Conservation (phyloP, 2,888 invertebrate species). For the Stenchaetothrips biformis region DNA sequence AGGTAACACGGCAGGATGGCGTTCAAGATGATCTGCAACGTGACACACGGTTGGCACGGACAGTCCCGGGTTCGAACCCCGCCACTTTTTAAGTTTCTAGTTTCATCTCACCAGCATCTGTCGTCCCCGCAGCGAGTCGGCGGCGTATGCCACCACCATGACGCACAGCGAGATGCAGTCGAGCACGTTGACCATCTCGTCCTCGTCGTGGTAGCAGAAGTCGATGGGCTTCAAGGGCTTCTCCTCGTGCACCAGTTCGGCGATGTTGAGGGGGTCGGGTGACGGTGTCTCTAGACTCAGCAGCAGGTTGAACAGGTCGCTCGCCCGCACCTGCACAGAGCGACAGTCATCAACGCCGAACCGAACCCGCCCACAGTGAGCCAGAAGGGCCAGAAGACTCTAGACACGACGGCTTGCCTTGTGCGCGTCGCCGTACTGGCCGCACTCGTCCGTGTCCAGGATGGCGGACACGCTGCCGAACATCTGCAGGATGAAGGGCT, state of each 20-base stretch:
- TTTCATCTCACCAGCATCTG: constrained; percentile 73
- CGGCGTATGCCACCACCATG: constrained; percentile 97
- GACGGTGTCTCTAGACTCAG: constrained; percentile 90
- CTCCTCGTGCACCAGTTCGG: constrained; percentile 84
- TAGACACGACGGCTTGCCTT: too few relatives aligned
- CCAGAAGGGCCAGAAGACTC: too few relatives aligned
- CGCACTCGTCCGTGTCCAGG: constrained; percentile 84
- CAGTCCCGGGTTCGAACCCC: background rate
- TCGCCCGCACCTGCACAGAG: constrained; percentile 68
- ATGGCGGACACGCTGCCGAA: constrained; percentile 97
- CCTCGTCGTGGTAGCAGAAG: constrained; percentile 97
- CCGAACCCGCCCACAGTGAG: too few relatives aligned
- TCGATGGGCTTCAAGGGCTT: constrained; percentile 91
- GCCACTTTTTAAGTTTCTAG: background rate
- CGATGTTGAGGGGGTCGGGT: constrained; percentile 89
- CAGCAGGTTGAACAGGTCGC: constrained; percentile 84
- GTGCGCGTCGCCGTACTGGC: constrained; percentile 85
- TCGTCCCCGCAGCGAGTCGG: constrained; percentile 83
- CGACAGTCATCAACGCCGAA: background rate
- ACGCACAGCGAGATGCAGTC: constrained; percentile 98
- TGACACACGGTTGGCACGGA: constrained; percentile 29
- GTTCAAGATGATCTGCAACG: constrained; percentile 80
- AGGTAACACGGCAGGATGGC: constrained; percentile 95
- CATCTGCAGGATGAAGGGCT: constrained; percentile 98
- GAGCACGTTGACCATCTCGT: constrained; percentile 92